Evolutionary conservation across 2,113 vertebrate genomes (phyloP).

Genomic region (Capra hircus): DNA sequence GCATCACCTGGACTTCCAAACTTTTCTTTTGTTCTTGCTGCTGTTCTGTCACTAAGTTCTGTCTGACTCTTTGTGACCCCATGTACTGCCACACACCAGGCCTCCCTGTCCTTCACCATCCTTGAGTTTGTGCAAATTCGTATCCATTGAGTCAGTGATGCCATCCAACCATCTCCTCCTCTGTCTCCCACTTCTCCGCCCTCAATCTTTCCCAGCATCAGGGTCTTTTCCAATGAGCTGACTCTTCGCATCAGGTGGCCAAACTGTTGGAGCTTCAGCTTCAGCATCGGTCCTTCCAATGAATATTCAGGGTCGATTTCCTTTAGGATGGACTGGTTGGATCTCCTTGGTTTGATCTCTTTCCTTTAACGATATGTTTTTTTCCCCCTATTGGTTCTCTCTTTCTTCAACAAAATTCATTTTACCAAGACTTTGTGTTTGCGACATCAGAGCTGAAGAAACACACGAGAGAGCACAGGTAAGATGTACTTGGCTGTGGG

Average conservation of each 20-base stretch:
- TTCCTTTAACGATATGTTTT: background rate
- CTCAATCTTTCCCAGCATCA: background rate
- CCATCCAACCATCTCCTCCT: background rate
- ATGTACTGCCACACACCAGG: background rate
- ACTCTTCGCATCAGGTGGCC: background rate
- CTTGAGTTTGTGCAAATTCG: background rate
- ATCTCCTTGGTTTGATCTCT: background rate
- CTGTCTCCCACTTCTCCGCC: background rate
- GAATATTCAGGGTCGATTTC: background rate
- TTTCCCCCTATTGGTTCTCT: background rate
- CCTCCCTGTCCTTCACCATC: background rate
- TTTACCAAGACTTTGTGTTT: background rate
- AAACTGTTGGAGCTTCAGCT: background rate
- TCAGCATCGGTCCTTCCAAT: background rate
- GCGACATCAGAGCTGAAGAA: background rate
- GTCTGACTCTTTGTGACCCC: background rate
- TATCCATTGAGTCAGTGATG: background rate
- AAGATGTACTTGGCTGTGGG: constrained; percentile 33
- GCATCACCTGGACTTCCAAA: background rate
- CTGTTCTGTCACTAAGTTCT: background rate
- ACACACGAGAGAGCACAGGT: background rate
- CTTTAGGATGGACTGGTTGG: background rate
- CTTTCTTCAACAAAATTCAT: constrained; percentile 4
- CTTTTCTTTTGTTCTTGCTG: background rate
- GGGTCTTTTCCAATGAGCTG: background rate